These are phyloP conservation scores for Rousettus leschenaultii DNA, from an alignment of 2,113 vertebrate species.

Conservation along the genomic window DNA sequence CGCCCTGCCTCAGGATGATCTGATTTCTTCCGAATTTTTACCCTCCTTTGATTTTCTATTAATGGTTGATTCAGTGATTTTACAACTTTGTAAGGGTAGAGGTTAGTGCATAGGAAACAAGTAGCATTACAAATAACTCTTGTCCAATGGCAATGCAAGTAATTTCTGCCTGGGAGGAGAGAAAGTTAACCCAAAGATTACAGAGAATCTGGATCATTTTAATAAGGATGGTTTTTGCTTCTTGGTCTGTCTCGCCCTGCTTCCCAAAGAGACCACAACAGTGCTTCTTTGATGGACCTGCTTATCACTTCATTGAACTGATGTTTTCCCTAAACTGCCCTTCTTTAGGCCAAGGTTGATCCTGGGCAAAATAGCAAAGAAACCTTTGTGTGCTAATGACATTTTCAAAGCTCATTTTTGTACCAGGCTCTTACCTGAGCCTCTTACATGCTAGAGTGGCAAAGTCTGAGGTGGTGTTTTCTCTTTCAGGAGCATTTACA, in stretches of 20 bases:
- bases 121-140: not conserved
- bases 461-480: not conserved
- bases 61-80: not conserved
- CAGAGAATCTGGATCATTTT: not conserved
- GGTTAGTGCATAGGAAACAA: not conserved
- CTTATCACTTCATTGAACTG: not conserved
- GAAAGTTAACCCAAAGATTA: not conserved
- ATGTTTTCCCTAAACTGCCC: not conserved
- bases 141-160: not conserved
- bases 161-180: not conserved
- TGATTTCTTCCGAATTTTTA: not conserved
- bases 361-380: not conserved
- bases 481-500: not conserved
- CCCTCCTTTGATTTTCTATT: not conserved
- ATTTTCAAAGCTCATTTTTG: not conserved
- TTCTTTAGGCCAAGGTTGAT: not conserved
- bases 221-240: not conserved
- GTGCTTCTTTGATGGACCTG: not conserved
- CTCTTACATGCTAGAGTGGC: not conserved
- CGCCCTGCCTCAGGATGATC: not conserved
- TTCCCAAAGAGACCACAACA: not conserved
- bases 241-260: not conserved
- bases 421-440: no score
- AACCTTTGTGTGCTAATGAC: not conserved
- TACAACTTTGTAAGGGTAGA: not conserved